Conservation (phyloP, 2,113 vertebrate species). For the Castor canadensis region DNA sequence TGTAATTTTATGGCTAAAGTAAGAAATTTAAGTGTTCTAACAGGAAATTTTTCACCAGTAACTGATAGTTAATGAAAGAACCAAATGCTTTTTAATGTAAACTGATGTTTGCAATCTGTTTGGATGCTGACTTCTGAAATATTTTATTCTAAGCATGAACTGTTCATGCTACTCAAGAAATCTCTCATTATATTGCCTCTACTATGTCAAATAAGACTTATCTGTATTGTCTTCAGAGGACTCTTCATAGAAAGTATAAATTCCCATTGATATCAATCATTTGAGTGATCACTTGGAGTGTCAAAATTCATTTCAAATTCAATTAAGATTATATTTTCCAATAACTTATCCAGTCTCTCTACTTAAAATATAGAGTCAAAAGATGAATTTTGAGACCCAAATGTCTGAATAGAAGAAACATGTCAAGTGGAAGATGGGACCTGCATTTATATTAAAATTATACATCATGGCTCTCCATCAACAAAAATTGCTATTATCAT, state of each 20-base stretch:
- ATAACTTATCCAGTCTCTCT: not conserved
- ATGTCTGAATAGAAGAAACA: conserved; percentile 20
- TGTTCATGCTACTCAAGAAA: not conserved
- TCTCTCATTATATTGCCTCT: not conserved
- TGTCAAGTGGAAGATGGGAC: not conserved
- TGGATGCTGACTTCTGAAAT: conserved; percentile 28
- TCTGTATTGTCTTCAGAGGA: not conserved
- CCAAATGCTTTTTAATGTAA: conserved; percentile 38
- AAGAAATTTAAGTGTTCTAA: conserved; percentile 38
- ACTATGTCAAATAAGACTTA: not conserved
- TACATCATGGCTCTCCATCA: not conserved
- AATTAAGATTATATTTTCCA: not conserved
- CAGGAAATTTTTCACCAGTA: conserved; percentile 20
- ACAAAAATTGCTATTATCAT: not conserved
- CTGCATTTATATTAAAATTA: conserved; percentile 29
- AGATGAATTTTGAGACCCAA: conserved; percentile 3
- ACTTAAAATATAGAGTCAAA: conserved; percentile 18
- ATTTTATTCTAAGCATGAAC: conserved; percentile 30
- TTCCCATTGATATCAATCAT: not conserved
- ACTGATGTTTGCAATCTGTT: not conserved
- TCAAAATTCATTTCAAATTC: conserved; percentile 30
- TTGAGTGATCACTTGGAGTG: not conserved
- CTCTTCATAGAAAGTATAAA: not conserved
- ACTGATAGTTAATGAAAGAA: conserved; percentile 28
- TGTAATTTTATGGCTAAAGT: conserved; percentile 30